These are phyloP conservation scores for Eulemur rubriventer DNA, from an alignment of 2,797 vertebrate genomes.

Conservation along the genomic window DNA sequence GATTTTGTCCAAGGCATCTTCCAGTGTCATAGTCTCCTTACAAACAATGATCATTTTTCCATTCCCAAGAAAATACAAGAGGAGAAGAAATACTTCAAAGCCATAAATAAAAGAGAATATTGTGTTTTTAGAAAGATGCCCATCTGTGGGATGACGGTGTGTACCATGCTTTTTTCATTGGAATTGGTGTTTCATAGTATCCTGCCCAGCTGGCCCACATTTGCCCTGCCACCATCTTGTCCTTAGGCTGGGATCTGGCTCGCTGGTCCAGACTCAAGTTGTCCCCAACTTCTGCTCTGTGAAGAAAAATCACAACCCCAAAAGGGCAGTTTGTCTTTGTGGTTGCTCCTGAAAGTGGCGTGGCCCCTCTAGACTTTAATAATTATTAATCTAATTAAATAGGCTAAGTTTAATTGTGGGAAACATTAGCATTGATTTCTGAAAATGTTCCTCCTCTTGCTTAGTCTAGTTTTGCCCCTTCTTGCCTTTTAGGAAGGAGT, in stretches of 20 bases:
- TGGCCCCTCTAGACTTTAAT: not conserved
- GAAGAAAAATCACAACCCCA: not conserved
- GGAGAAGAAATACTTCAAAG: not conserved
- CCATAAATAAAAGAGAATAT: not conserved
- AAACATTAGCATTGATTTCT: not conserved
- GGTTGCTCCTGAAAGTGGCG: not conserved
- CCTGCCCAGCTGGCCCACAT: not conserved
- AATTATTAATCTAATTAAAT: not conserved
- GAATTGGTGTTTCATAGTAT: not conserved
- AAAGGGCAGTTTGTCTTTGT: not conserved
- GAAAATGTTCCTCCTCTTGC: not conserved
- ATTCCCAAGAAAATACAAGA: not conserved
- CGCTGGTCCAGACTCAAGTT: not conserved
- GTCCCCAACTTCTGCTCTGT: not conserved
- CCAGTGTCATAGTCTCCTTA: not conserved
- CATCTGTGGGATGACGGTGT: not conserved
- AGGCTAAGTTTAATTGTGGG: not conserved
- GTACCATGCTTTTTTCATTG: not conserved
- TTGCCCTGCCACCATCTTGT: accelerated
- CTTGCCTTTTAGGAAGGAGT: not conserved
- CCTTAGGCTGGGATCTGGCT: not conserved
- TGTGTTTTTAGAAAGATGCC: not conserved
- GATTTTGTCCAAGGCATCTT: not conserved
- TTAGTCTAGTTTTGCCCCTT: not conserved
- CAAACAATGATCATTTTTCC: not conserved